phyloP scores from a whole-genome alignment of 1,140 invertebrate species.

The Neocloeon triangulifer region DNA sequence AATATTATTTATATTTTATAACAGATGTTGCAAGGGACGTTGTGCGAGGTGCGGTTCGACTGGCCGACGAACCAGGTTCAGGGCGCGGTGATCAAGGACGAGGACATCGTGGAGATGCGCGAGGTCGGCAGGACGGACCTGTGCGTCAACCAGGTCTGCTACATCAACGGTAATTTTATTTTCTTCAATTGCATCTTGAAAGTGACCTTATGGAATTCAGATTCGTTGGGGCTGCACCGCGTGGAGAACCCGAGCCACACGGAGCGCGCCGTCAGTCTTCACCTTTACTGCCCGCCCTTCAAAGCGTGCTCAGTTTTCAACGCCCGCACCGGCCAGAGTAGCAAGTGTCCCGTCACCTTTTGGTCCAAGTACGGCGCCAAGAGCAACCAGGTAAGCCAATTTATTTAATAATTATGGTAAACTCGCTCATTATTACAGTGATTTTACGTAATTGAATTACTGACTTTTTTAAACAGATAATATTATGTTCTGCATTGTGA shows the following conservation, averaged over 20 bases:
- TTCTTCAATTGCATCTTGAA: too few species aligned
- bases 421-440: too few species aligned
- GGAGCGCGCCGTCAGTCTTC: slow-evolving; percentile 72
- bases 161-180: slow-evolving; percentile 86
- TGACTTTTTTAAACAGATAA: too few species aligned
- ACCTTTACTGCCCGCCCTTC: slow-evolving; percentile 93
- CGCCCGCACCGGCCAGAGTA: slow-evolving; percentile 59
- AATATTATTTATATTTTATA: slow-evolving; percentile 2
- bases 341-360: slow-evolving; percentile 55
- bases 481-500: too few species aligned
- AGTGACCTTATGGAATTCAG: too few species aligned
- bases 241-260: slow-evolving; percentile 85
- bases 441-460: too few species aligned
- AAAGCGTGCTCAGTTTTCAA: slow-evolving; percentile 76
- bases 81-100: slow-evolving; percentile 3
- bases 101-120: slow-evolving; percentile 18
- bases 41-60: slow-evolving; percentile 40
- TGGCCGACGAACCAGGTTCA: slow-evolving; percentile 34
- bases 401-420: too few species aligned
- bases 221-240: slow-evolving; percentile 80
- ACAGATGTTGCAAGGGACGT: slow-evolving; percentile 23
- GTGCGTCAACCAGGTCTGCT: slow-evolving; percentile 59
- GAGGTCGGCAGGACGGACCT: slow-evolving; percentile 38
- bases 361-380: slow-evolving; percentile 67
- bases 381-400: slow-evolving; percentile 18